These are phyloP conservation scores for Turnix velox DNA, from an alignment of 2,113 vertebrate species.

Conservation along the genomic window DNA sequence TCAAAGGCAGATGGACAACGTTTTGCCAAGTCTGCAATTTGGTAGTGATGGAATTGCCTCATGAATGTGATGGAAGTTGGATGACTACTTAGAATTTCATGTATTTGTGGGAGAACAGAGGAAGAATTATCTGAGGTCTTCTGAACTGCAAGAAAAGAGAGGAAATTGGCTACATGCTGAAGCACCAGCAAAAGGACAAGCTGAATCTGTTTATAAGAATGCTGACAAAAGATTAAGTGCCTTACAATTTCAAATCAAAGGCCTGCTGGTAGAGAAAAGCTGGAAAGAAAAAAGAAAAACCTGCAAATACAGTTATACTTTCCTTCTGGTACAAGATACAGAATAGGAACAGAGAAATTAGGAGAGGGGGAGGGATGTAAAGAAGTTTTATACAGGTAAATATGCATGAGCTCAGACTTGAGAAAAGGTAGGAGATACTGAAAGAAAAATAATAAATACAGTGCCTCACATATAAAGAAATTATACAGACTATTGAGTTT, in stretches of 20 bases:
- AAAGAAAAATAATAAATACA: background rate
- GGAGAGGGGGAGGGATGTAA: background rate
- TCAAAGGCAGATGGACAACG: conserved; percentile 31
- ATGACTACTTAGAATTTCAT: conserved; percentile 57
- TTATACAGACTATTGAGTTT: background rate
- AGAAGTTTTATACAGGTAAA: background rate
- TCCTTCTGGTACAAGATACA: background rate
- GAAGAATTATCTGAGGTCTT: conserved; percentile 46
- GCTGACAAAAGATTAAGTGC: conserved; percentile 41
- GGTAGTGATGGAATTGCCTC: conserved; percentile 33
- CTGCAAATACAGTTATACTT: conserved; percentile 36
- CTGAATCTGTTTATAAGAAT: conserved; percentile 46
- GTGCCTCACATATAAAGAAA: background rate
- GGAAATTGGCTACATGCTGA: conserved; percentile 38
- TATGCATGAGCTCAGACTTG: background rate
- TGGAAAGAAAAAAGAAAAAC: conserved; percentile 9
- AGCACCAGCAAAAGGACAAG: conserved; percentile 21
- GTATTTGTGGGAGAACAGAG: conserved; percentile 41
- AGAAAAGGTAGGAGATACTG: background rate
- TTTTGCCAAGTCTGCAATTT: conserved; percentile 61
- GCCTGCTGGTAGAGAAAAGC: conserved; percentile 2
- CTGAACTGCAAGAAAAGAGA: conserved; percentile 35
- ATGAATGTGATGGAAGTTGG: conserved; percentile 50
- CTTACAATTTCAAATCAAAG: conserved; percentile 59
- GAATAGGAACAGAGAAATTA: conserved; percentile 9